phyloP scores from a whole-genome alignment of 2,113 vertebrate genomes.

The Podarcis cretensis region DNA sequence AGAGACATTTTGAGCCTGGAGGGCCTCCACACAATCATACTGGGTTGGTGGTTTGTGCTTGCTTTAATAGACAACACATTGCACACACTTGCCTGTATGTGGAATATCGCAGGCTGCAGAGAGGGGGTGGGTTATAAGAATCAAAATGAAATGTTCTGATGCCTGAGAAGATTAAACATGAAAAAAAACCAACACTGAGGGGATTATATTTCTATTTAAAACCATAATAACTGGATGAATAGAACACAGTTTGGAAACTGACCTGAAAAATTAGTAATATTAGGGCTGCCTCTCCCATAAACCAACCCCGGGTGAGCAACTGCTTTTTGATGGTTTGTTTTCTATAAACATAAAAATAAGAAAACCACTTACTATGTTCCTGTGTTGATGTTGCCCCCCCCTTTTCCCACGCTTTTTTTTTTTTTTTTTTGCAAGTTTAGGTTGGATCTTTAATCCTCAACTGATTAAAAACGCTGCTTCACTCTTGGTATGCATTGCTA shows the following conservation, averaged over 20 bases:
- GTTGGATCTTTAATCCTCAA: neutral
- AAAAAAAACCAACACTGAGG: neutral
- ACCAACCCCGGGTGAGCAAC: neutral
- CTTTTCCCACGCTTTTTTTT: neutral
- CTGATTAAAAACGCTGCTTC: neutral
- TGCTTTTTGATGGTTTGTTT: neutral
- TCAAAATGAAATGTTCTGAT: conserved; percentile 51
- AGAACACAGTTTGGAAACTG: conserved; percentile 25
- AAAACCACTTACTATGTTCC: neutral
- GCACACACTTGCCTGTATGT: neutral
- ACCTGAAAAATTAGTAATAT: conserved; percentile 47
- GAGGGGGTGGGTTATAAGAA: neutral
- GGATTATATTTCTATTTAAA: conserved; percentile 56
- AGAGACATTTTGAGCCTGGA: neutral
- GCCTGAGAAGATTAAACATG: conserved; percentile 52
- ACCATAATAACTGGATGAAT: conserved; percentile 32
- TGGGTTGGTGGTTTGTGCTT: neutral
- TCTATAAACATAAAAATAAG: neutral
- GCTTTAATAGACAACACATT: neutral
- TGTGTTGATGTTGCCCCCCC: neutral
- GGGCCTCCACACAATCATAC: no score
- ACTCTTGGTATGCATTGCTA: neutral
- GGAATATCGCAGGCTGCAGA: neutral
- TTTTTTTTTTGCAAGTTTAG: neutral
- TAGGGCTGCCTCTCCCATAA: neutral